A percentile compares a stretch with the other conserved stretches of the same genome.
These are phyloP conservation scores for Pseudochromis fuscus DNA, from an alignment of 2,797 vertebrate genomes.

Conservation along the genomic window DNA sequence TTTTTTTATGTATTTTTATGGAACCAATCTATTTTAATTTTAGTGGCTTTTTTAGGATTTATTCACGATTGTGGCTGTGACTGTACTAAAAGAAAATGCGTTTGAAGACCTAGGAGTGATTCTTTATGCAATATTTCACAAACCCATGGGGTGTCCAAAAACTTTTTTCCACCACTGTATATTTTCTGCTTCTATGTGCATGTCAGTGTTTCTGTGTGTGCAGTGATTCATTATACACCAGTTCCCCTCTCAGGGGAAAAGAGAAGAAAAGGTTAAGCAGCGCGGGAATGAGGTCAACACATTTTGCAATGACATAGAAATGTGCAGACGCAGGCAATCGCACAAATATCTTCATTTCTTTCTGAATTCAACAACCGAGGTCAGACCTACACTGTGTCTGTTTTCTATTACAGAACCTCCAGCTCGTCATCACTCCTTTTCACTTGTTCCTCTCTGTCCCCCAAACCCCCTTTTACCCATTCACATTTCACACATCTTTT, in stretches of 20 bases:
- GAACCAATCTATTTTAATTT: no score
- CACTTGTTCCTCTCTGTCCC: not conserved
- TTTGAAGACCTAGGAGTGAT: no score
- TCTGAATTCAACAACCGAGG: not conserved
- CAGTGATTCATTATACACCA: not conserved
- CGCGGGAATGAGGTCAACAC: conserved; percentile 15
- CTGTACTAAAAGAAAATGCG: no score
- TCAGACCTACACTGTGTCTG: not conserved
- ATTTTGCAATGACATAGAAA: not conserved
- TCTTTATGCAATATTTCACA: no score
- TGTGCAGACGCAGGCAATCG: not conserved
- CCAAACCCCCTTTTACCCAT: not conserved
- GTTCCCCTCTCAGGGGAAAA: not conserved
- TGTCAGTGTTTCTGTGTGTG: not conserved
- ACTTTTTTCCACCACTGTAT: no score
- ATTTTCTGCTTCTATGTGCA: not conserved
- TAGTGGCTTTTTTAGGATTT: no score
- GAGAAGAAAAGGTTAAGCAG: conserved; percentile 10
- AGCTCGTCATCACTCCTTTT: not conserved
- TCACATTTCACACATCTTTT: conserved; percentile 6
- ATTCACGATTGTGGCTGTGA: no score
- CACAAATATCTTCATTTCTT: no score
- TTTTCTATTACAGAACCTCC: not conserved
- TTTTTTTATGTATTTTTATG: no score
- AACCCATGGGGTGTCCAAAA: no score